Evolutionary conservation across 2,888 invertebrate genomes (phyloP), one percentile per base, ranked within the genome.

Genomic region (Volucella zonaria): DNA sequence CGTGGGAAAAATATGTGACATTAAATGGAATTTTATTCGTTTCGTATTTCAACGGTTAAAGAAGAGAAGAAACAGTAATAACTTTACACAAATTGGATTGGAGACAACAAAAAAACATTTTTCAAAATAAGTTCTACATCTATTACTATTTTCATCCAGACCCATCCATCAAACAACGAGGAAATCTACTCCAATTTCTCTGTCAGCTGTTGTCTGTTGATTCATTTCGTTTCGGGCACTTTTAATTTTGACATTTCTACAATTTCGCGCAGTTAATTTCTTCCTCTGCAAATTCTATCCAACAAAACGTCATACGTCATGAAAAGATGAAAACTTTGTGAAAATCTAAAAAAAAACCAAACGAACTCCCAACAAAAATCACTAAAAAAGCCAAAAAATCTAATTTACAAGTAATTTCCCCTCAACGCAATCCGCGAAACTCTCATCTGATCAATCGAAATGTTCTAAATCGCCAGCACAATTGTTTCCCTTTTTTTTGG

Each of bases 251-350:
- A 77, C 85, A 73, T 62, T 68, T 80, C n/a, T 68, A 45, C 71
- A 56, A 58, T 76, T 81, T 85, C 85, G 85, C 40, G 85, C 77
- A 85, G 73, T 81, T 76, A 85, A 76, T 76, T 81, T 81, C 47
- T 77, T 79, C 70, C 40, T 70, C 70, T 52, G 61, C 68, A 79
- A 82, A 56, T 82, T 79, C 59, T 66, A 71, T 76, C 75, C 75
- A 80, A 76, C 81, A 76, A 85, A 85, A 85, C 81, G 85, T 85
- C 86, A 86, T 82, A 86, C 86, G 82, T 86, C 86, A 86, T 82
- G 77, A 82, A 86, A 86, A 82, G 82, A 86, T 82, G 77, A 82
- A 86, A 86, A 82, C 68, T 75, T 79, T 77, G 74, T 86, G 82
- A 82, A 82, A 78, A 78, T 54, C 64, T 59, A 64, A 82, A 70